Evolutionary conservation across 1,140 invertebrate species (phyloP).

Genomic region (Zeugodacus cucurbitae): DNA sequence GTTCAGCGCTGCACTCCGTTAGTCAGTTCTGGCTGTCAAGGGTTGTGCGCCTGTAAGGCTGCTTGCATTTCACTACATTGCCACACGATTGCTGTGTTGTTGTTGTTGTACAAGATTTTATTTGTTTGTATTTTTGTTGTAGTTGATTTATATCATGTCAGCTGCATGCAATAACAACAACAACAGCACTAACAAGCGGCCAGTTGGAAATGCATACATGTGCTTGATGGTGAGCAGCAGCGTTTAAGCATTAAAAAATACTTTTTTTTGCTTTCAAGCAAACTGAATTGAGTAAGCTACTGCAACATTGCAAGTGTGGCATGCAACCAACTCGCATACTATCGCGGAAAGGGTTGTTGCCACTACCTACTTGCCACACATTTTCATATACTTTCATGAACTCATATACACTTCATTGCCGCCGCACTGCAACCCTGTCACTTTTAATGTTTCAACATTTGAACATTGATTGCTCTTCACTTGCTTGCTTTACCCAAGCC

Average conservation of each 20-base stretch:
- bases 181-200: not conserved
- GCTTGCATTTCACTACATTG: constrained; percentile 20
- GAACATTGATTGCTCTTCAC: constrained; percentile 34
- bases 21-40: constrained; percentile 9
- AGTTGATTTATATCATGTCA: constrained; percentile 36
- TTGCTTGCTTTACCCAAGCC: constrained; percentile 8
- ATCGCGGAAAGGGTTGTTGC: not conserved
- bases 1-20: not conserved
- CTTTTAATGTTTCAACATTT: constrained; percentile 25
- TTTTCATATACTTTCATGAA: too few relatives aligned
- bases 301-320: not conserved
- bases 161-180: constrained; percentile 31
- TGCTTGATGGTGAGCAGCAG: not conserved
- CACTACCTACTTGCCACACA: not conserved
- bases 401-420: not conserved
- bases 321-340: not conserved
- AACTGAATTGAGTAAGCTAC: constrained; percentile 20
- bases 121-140: not conserved
- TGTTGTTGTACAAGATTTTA: not conserved
- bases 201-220: not conserved
- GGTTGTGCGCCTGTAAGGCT: constrained; percentile 33
- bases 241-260: not conserved
- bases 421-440: not conserved
- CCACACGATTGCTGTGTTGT: not conserved
- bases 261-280: not conserved